Evolutionary conservation across 2,113 vertebrate species (phyloP).

Genomic region (cat (Felis catus)): DNA sequence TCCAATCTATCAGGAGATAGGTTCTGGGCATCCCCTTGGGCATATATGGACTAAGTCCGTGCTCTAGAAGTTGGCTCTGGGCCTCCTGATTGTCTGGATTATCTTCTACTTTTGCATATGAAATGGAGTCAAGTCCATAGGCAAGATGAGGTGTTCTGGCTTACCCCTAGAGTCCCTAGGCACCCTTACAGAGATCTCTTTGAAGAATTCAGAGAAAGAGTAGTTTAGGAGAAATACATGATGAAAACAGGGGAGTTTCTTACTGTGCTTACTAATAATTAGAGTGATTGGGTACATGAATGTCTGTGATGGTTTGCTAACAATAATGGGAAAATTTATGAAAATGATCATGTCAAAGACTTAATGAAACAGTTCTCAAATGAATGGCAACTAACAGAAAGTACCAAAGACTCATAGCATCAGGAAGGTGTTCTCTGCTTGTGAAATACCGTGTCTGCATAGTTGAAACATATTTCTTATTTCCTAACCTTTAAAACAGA

Average conservation of each 20-base stretch:
- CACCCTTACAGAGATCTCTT: not conserved
- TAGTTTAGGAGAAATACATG: not conserved
- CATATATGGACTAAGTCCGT: constrained; percentile 85
- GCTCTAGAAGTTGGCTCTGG: constrained; percentile 88
- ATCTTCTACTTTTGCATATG: constrained; percentile 91
- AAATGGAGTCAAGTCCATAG: constrained; percentile 90
- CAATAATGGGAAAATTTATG: not conserved
- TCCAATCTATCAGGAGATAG: constrained; percentile 79
- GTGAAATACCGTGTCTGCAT: not conserved
- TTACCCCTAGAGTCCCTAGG: not conserved
- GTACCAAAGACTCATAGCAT: not conserved
- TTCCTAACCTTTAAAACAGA: constrained; percentile 41
- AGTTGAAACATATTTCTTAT: constrained; percentile 15
- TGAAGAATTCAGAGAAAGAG: not conserved
- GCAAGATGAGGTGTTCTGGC: constrained; percentile 84
- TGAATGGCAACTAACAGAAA: not conserved
- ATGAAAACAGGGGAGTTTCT: not conserved
- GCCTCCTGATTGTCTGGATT: constrained; percentile 87
- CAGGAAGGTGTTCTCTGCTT: not conserved
- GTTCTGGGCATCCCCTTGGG: constrained; percentile 86
- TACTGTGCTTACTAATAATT: not conserved
- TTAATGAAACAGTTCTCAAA: not conserved
- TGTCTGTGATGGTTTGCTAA: not conserved
- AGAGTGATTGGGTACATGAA: not conserved
- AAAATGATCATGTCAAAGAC: not conserved